Base-by-base conservation (phyloP, 2,888 invertebrate genomes). In the Drosophila phalerata region DNA sequence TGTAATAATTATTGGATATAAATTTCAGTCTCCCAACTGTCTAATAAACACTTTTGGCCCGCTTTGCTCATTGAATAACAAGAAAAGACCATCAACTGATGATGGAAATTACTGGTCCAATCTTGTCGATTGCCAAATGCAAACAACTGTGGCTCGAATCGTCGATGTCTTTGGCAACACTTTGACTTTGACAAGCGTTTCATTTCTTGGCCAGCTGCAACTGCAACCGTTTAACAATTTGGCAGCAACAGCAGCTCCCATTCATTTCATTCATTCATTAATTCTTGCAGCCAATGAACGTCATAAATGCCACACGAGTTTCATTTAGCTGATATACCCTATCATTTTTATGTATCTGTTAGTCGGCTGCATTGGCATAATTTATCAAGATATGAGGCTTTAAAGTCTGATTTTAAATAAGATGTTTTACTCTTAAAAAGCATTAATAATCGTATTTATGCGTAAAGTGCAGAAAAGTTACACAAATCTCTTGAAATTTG, bases 201-300 rank as follows among this genome's bases (percentile, higher is more conserved):
- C 17, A 43, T 62, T 66, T 62, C 22, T 65, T 63, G 57, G 53
- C 74, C 61, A 65, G 58, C 64, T 61, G 69, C 55, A 42, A 64
- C 28, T 38, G 40, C 49, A 38, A n/a, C 48, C 45, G 42, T 42
- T 68, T 51, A 73, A 56, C 56, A 45, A 49, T 38, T 65, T 40
- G 34, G 37, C 52, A 32, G 32, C 13, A 11, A 3, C 42, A 11
- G 55, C 53, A 61, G 52, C 47, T 70, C 55, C 32, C 63, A 57
- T 75, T 75, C 73, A 73, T 70, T 70, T 69, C 64, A 79, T 84
- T 70, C 79, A 85, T 82, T 77, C 77, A 84, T 77, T 81, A 77
- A 70, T 69, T 65, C 57, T 32, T 65, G 58, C 60, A 51, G 55
- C 38, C 51, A 48, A 37, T 37, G 28, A 19, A 37, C 22, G 56